These are phyloP conservation scores for Hemiprocne comata DNA, from an alignment of 2,113 vertebrate species.

Conservation along the genomic window DNA sequence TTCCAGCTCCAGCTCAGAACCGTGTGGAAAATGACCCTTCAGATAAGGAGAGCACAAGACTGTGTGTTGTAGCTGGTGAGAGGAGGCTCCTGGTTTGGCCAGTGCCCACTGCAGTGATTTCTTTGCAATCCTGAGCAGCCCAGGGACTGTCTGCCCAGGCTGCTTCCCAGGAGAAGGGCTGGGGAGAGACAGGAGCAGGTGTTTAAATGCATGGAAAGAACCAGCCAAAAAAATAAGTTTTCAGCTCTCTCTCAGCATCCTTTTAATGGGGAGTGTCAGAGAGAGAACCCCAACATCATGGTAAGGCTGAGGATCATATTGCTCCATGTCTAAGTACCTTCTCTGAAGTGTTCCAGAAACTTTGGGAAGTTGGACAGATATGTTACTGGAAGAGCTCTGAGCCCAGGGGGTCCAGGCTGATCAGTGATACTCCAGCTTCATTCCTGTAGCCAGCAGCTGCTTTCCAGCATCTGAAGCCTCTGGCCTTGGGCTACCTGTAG, in stretches of 20 bases:
- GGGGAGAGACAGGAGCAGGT: neutral
- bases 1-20: neutral
- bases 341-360: neutral
- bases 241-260: neutral
- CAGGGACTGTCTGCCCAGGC: neutral
- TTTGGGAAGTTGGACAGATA: neutral
- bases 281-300: neutral
- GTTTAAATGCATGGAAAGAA: neutral
- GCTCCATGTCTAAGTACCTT: neutral
- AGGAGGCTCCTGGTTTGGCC: neutral
- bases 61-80: accelerated
- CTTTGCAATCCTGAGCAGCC: neutral
- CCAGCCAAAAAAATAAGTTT: neutral
- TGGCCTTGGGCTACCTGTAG: neutral
- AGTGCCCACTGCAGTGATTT: neutral
- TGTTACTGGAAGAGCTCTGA: neutral
- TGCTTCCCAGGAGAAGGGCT: neutral
- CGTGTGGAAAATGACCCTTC: neutral
- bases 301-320: neutral
- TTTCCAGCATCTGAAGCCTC: neutral
- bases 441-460: neutral
- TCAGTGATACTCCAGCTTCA: neutral
- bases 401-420: neutral
- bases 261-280: neutral
- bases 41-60: neutral